phyloP scores from a whole-genome alignment of 2,888 invertebrate species.

The Xestia rhomboidea region DNA sequence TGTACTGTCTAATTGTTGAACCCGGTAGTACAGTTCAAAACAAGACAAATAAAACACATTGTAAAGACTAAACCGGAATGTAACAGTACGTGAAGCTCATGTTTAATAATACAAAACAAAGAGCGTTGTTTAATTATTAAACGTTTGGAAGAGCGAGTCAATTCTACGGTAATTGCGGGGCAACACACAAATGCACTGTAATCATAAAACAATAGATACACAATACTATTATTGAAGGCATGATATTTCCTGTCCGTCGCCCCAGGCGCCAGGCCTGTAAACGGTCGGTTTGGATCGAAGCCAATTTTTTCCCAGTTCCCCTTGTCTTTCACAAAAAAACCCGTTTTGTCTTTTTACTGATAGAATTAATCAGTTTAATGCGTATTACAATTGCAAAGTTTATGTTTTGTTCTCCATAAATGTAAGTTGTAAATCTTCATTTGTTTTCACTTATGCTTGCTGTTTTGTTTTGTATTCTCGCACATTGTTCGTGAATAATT shows the following conservation, averaged over 20 bases:
- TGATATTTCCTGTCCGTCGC: conserved; percentile 78
- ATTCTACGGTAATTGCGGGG: conserved; percentile 47
- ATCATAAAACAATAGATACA: conserved; percentile 74
- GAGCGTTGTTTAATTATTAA: conserved; percentile 44
- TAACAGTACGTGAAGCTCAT: conserved; percentile 31
- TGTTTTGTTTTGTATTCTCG: conserved; percentile 32
- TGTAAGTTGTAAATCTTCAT: conserved; percentile 61
- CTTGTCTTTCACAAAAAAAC: conserved; percentile 72
- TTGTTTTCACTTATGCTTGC: conserved; percentile 49
- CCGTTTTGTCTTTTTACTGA: conserved; percentile 64
- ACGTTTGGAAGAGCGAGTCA: conserved; percentile 34
- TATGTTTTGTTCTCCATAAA: conserved; percentile 56
- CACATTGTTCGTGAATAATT: conserved; percentile 30
- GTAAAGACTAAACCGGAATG: conserved; percentile 30
- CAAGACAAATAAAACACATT: conserved; percentile 28
- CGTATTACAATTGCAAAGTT: conserved; percentile 65
- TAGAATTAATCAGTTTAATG: conserved; percentile 66
- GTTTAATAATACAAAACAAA: conserved; percentile 45
- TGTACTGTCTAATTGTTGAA: not conserved
- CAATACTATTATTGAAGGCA: conserved; percentile 73
- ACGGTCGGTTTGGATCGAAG: conserved; percentile 76
- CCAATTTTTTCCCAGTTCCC: conserved; percentile 78
- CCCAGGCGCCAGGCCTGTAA: conserved; percentile 77
- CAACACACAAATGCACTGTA: conserved; percentile 34
- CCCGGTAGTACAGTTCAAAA: not conserved